Evolutionary conservation across 2,113 vertebrate genomes (phyloP), one percentile per base, ranked within the genome.

Genomic region (Heterotis niloticus): DNA sequence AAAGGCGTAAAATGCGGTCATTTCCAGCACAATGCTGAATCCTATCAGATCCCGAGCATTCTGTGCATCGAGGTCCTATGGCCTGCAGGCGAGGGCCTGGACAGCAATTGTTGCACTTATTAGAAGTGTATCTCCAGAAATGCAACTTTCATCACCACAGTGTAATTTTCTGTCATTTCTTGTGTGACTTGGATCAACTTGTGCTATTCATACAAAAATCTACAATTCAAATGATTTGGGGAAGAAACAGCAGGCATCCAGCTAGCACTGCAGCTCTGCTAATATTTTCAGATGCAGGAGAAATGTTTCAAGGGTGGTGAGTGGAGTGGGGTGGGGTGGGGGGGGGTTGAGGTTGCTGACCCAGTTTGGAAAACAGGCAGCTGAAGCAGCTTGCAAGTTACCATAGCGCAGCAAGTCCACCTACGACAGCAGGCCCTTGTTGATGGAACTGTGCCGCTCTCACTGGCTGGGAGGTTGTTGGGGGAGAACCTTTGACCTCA

Each of bases 291-390:
- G 59, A 52, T 52, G 59, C 56, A 72, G 57, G 77, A 68, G 16
- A 51, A 78, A 69, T 34, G 20, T 59, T 64, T 71, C 28, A 56
- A 54, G 77, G 29, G 57, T 78, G 77, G 13, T 10, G 75, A 52
- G 75, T 23, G 72, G 5, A n/a, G 56, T 23, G 24, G 52, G 67
- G 24, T 4, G 64, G 18, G 64, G 51, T 51, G 59, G 52, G 29
- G 9, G n/a, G 18, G 26, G 67, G 77, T 57, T 24, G 56, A n/a
- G 56, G 54, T 44, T 17, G 62, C 64, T 80, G 78, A 80, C 78
- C 78, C 78, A 80, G 62, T 80, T 80, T 80, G 64, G 71, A 74
- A 67, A 60, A 75, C 64, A 73, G 66, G 78, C 44, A 73, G 71
- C 64, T 75, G 78, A 80, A 80, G 62, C 78, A 51, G 78, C 71